These are phyloP conservation scores for Spodoptera exigua DNA, from an alignment of 2,888 invertebrate genomes.

Conservation along the genomic window DNA sequence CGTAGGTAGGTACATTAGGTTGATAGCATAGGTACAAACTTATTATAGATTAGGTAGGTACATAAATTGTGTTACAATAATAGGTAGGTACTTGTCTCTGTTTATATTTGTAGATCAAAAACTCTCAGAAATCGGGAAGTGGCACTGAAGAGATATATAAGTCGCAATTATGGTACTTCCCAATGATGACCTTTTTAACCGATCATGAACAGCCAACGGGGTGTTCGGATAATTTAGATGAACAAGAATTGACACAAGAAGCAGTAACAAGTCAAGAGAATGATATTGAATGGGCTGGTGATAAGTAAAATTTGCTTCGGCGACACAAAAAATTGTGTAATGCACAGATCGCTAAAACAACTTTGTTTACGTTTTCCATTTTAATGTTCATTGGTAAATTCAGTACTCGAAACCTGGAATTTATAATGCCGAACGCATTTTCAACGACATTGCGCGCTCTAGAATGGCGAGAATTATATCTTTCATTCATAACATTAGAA, in stretches of 20 bases:
- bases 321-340: slow-evolving; percentile 27
- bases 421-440: slow-evolving; percentile 21
- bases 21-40: slow-evolving; percentile 12
- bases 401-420: slow-evolving; percentile 17
- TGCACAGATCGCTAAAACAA: slow-evolving; percentile 24
- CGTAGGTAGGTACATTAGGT: slow-evolving; percentile 17
- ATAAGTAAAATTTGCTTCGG: slow-evolving; percentile 13
- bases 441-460: slow-evolving; percentile 18
- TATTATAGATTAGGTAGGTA: slow-evolving; percentile 10
- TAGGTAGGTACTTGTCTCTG: too few relatives aligned
- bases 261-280: slow-evolving; percentile 11
- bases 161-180: slow-evolving; percentile 26
- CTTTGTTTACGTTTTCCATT: slow-evolving; percentile 24
- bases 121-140: too few relatives aligned
- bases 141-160: too few relatives aligned
- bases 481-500: slow-evolving; percentile 18
- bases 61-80: slow-evolving; percentile 14
- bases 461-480: slow-evolving; percentile 19
- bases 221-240: slow-evolving; percentile 10
- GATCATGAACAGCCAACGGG: slow-evolving; percentile 26
- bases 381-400: slow-evolving; percentile 19
- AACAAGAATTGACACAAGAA: slow-evolving; percentile 13
- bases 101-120: too few relatives aligned
- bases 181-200: slow-evolving; percentile 28
- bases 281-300: slow-evolving; percentile 10